Percentiles rank a stretch among this genome's conserved stretches.
phyloP scores from a whole-genome alignment of 2,888 invertebrate species.

The Ectropis crepuscularia region DNA sequence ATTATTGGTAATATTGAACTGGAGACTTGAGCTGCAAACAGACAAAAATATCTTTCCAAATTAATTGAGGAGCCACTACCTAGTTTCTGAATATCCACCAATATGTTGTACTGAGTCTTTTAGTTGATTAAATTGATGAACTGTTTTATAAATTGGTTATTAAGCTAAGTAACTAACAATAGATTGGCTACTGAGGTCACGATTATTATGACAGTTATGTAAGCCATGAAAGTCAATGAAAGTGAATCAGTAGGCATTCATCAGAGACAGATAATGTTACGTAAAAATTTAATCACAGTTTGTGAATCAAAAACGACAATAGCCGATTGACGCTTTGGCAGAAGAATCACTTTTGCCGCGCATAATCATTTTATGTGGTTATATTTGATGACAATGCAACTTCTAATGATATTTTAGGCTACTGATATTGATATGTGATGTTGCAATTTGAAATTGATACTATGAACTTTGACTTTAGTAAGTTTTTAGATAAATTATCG shows the following conservation, averaged over 20 bases:
- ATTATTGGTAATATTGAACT: slow-evolving; percentile 39
- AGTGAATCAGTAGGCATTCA: slow-evolving; percentile 25
- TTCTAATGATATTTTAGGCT: slow-evolving; percentile 1
- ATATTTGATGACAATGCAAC: slow-evolving; percentile 14
- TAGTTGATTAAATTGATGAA: background rate
- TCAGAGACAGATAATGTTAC: slow-evolving; percentile 23
- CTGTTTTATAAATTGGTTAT: background rate
- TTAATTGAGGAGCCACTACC: background rate
- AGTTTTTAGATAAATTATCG: too few relatives aligned
- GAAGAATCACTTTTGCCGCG: slow-evolving; percentile 3
- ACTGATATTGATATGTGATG: background rate
- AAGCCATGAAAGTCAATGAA: slow-evolving; percentile 29
- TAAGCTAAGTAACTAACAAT: slow-evolving; percentile 30
- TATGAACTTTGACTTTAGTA: too few relatives aligned
- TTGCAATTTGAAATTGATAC: background rate
- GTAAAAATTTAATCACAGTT: slow-evolving; percentile 24
- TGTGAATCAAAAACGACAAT: slow-evolving; percentile 13
- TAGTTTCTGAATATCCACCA: background rate
- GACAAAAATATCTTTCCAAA: background rate
- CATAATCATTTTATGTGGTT: slow-evolving; percentile 5
- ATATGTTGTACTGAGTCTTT: background rate
- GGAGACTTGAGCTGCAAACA: slow-evolving; percentile 23
- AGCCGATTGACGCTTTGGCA: slow-evolving; percentile 20
- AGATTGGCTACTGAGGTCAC: slow-evolving; percentile 40
- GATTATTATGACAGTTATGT: slow-evolving; percentile 28